Conservation (phyloP, 2,113 vertebrate species). For the Ammodytes marinus region DNA sequence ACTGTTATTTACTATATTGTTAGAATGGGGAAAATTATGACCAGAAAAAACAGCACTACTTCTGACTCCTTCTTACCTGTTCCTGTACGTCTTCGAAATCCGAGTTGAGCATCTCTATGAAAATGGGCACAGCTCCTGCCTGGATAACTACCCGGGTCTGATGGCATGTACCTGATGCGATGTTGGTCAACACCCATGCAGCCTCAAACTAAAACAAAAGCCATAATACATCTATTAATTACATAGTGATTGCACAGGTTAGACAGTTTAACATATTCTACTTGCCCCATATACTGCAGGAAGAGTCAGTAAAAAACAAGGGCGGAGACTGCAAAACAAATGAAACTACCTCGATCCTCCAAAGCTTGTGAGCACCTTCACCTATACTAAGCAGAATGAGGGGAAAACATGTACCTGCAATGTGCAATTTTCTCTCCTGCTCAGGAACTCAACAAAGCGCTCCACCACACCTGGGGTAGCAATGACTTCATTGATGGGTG, state of each 20-base stretch:
- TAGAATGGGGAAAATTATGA: neutral
- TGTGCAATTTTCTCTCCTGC: constrained; percentile 97
- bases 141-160: constrained; percentile 98
- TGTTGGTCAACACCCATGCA: constrained; percentile 98
- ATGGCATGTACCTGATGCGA: constrained; percentile 97
- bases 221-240: neutral
- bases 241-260: neutral
- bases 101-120: constrained; percentile 96
- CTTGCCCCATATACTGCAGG: neutral
- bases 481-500: constrained; percentile 98
- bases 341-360: neutral
- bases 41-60: neutral
- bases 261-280: neutral
- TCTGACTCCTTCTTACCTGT: constrained; percentile 85
- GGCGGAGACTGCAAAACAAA: neutral
- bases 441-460: constrained; percentile 97
- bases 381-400: neutral
- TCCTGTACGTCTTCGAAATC: constrained; percentile 99
- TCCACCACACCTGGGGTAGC: constrained; percentile 95
- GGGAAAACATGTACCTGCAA: constrained; percentile 88
- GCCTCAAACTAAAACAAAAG: constrained; percentile 92
- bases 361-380: neutral
- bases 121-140: constrained; percentile 97
- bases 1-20: neutral
- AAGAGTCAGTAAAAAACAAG: neutral